These are phyloP conservation scores for Cantharis lateralis DNA, from an alignment of 2,888 invertebrate species.

Conservation along the genomic window DNA sequence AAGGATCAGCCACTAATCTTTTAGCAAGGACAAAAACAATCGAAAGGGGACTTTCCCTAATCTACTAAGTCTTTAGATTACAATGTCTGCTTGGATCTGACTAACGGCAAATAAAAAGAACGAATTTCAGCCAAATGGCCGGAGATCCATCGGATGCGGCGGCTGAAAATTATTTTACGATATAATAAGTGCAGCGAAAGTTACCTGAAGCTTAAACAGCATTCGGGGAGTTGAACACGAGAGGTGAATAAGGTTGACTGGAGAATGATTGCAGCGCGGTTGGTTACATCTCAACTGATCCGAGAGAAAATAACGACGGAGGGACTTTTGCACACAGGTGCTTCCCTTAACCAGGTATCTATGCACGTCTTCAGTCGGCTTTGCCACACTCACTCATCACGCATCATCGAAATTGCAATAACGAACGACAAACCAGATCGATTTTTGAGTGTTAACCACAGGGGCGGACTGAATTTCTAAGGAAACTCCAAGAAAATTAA, in stretches of 20 bases:
- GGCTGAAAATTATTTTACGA: not conserved
- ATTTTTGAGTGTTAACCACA: not conserved
- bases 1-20: slow-evolving; percentile 55
- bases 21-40: slow-evolving; percentile 57
- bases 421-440: not conserved
- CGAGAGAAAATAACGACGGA: slow-evolving; percentile 56
- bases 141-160: no score
- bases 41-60: slow-evolving; percentile 43
- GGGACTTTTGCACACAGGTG: slow-evolving; percentile 38
- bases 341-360: slow-evolving; percentile 25
- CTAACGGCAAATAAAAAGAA: slow-evolving; percentile 31
- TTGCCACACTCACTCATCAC: slow-evolving; percentile 5
- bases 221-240: slow-evolving; percentile 34
- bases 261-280: slow-evolving; percentile 54
- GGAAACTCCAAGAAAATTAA: no score
- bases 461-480: no score
- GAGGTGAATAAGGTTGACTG: slow-evolving; percentile 47
- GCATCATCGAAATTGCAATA: not conserved
- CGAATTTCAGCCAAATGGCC: not conserved
- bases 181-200: slow-evolving; percentile 28
- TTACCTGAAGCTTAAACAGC: slow-evolving; percentile 34
- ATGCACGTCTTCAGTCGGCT: slow-evolving; percentile 5
- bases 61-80: slow-evolving; percentile 39
- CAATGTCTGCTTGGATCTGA: slow-evolving; percentile 33
- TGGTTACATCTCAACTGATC: slow-evolving; percentile 54